Base-by-base conservation (phyloP, 2,113 vertebrate genomes). In the Eretmochelys imbricata region DNA sequence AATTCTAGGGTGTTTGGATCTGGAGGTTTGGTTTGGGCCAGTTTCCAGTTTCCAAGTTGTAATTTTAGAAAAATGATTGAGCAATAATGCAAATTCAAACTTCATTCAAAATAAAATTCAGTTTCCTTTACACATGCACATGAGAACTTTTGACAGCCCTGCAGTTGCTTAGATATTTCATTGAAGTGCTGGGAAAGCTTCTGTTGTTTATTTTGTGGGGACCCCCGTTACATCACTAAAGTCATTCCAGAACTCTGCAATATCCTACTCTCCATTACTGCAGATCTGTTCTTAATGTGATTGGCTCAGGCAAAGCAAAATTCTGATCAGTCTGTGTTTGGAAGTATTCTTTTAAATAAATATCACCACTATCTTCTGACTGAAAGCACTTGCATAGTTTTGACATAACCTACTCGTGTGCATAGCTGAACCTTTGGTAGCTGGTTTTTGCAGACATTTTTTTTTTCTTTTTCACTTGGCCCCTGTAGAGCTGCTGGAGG, bases 401-500 rank as follows among this genome's bases (percentile, higher is more conserved):
- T 94, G 94, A 95, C 57, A 89, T 19, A 92, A 88, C 72, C 91
- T 90, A 76, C 78, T 94, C 80, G 17, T 12, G 49, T 96, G 57
- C 65, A 92, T 92, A 96, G 84, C 95, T 82, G 89, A 90, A 96
- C 82, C 80, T 93, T 91, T 82, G 65, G 91, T 76, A 80, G 69
- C 88, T 89, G 65, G 49, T 86, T 96, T 90, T 96, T 86, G 75
- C 83, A 93, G 87, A 95, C 17, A 0, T 85, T 94, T 88, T 88
- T 86, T 78, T 38, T 72, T 89, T 84, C 91, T 94, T 82, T 53
- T 88, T 96, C 82, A 19, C 49, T 49, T 35, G 92, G 89, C 90
- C 95, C 94, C 85, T 97, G 97, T 78, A 54, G 95, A 97, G 97
- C 94, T 96, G 97, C 97, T 98, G 95, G 97, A 97, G 97, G 96